Base-by-base conservation (phyloP, 1,140 invertebrate genomes). In the Drosophila pallidifrons region DNA sequence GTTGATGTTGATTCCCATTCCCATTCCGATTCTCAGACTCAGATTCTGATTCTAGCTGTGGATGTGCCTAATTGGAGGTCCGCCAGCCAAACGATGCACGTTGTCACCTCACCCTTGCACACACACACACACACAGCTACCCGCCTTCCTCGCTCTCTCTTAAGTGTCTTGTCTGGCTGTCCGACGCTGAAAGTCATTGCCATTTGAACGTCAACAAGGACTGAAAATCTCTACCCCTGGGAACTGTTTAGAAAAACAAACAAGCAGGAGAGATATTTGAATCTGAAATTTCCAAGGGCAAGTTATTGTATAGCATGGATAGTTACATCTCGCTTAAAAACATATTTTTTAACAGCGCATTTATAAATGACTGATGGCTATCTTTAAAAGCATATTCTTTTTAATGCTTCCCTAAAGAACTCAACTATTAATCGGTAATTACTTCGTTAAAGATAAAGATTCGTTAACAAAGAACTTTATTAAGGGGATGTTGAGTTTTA, bases 51-150 rank as follows among this genome's bases (percentile, higher is more conserved):
- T 61, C 43, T 32, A 52, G 52, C 5, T 35, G 63, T 11, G 54
- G 45, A 43, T 43, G 61, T 49, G 67, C 46, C 58, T 71, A 75
- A 75, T 75, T 75, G 72, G 57, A 70, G 57, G 43, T 66, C 10
- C 38, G 13, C n/a, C 52, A 28, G 47, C n/a, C 15, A 49, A 71
- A 10, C 43, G 38, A 46, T 60, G n/a, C 68, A 11, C 47, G 41
- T 46, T 55, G n/a, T 11, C 51, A 45, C 15, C 20, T 13, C 16
- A 55, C 63, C n/a, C 38, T 11, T 11, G 41, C 10, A 25, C 15
- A 28, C 25, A 16, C 11, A 28, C 28, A 25, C 20, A 25, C 20
- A 25, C 20, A 25, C 20, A 25, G 35, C 15, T 10, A 43, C 54
- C 20, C 1, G 32, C 15, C n/a, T 51, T 45, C 13, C 1, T 25